Base-by-base conservation (phyloP, 2,888 invertebrate species). In the Neoascia interrupta region DNA sequence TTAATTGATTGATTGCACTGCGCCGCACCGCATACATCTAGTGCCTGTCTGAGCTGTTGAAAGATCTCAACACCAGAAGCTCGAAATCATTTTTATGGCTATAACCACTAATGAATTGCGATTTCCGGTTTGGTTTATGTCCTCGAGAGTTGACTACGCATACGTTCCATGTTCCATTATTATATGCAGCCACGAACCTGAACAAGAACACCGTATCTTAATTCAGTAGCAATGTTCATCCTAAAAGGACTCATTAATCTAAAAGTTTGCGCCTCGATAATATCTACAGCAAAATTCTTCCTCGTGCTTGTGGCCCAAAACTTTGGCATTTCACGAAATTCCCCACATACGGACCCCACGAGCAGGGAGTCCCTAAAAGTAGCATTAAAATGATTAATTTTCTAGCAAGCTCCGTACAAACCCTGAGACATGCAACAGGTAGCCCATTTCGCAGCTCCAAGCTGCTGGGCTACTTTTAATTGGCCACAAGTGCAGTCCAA, bases 171-270 rank as follows among this genome's bases (percentile, higher is more conserved):
- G 58, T 64, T 53, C 53, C 70, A 70, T 70, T 70, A 37, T 58
- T 28, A 34, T 18, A 6, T 36, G 36, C 31, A 47, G n/a, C 13
- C 3, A 6, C 31, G 31, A 31, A 31, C 2, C n/a, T n/a, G 8
- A 6, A 26, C 26, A 31, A 31, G 31, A 26, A 23, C 5, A 23
- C 3, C 23, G 16, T 36, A 23, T 41, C 56, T 39, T 68, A 58
- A 69, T 60, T 69, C 69, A 64, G 75, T 76, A 76, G 75, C 75
- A 37, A 58, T 76, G 70, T 70, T 75, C 45, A 39, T 16, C 56
- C 34, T 76, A 70, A 76, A 76, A 76, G 75, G 70, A 76, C 58
- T 53, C 58, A 76, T 76, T 64, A 76, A 76, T 76, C 53, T 70
- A 18, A 64, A 45, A 21, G 54, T 63, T 53, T 11, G 19, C n/a